Base-by-base conservation (phyloP, 2,113 vertebrate genomes). In the Rhabdornis inornatus region DNA sequence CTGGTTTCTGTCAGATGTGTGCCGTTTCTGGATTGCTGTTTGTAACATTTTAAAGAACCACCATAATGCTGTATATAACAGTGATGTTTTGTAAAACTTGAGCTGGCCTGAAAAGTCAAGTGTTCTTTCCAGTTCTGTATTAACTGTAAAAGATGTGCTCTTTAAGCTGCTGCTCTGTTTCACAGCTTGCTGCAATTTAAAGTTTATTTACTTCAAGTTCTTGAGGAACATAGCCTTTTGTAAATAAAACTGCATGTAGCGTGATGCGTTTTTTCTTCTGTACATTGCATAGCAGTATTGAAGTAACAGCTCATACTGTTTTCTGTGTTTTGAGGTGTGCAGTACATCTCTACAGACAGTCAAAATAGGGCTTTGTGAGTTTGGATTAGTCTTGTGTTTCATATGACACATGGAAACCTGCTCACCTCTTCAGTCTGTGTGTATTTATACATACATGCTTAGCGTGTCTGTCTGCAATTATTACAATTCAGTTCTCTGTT, bases 201-300 rank as follows among this genome's bases (percentile, higher is more conserved):
- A 12, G 3, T 33, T 81, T 77, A 39, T 42, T 72, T 84, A 49
- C 17, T 66, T 61, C 6, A 44, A 50, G 19, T 57, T 89, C 27
- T 55, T 40, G 19, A 75, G 39, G 65, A 77, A 13, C 6, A 3
- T 71, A 68, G 2, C 9, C 13, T 84, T 63, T 45, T 78, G 40
- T 87, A 77, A 83, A 86, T 83, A 88, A 93, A 93, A 37, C 44
- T 35, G 37, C 42, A 8, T 71, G 50, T 69, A 21, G 19, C 37
- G 16, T 74, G 53, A 21, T n/a, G 13, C 11, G 5, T 74, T 85
- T 81, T 75, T 77, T 21, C 31, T 92, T 77, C 50, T 85, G 65
- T 81, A 44, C 18, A 5, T 53, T 78, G 44, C 44, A 24, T 42
- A 72, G 31, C 2, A 10, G 28, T 78, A 24, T 3, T 57, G 39